phyloP scores from a whole-genome alignment of 2,888 invertebrate genomes.

The Ectemnius cavifrons region DNA sequence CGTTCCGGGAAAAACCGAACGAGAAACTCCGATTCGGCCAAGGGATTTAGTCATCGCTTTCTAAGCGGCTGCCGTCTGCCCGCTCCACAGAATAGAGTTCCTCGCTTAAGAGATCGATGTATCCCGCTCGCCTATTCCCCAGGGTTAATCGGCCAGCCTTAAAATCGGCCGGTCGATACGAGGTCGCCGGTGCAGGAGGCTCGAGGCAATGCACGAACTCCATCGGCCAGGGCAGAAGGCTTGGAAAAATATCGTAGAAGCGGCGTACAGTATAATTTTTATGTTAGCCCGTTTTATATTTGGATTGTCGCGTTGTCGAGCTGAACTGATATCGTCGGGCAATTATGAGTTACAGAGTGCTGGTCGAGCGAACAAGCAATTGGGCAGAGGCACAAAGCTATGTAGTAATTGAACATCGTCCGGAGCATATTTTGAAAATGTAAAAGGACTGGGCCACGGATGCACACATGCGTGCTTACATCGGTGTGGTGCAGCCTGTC shows the following conservation, averaged over 20 bases:
- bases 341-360: neutral
- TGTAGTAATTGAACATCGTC: neutral
- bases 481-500: neutral
- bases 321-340: neutral
- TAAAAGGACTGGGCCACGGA: neutral
- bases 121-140: conserved; percentile 39
- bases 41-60: conserved; percentile 53
- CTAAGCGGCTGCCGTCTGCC: conserved; percentile 47
- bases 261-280: no score
- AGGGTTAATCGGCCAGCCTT: conserved; percentile 41
- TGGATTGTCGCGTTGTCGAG: neutral
- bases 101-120: conserved; percentile 33
- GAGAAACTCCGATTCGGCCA: conserved; percentile 35
- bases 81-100: conserved; percentile 10
- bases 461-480: no score
- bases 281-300: neutral
- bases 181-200: neutral
- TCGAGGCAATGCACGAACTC: neutral
- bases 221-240: neutral
- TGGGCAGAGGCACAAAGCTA: neutral
- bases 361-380: neutral
- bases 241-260: no score
- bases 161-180: conserved; percentile 18
- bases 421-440: neutral
- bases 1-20: conserved; percentile 52